Conservation (phyloP, 2,797 vertebrate species). For the Cirrhinus molitorella region DNA sequence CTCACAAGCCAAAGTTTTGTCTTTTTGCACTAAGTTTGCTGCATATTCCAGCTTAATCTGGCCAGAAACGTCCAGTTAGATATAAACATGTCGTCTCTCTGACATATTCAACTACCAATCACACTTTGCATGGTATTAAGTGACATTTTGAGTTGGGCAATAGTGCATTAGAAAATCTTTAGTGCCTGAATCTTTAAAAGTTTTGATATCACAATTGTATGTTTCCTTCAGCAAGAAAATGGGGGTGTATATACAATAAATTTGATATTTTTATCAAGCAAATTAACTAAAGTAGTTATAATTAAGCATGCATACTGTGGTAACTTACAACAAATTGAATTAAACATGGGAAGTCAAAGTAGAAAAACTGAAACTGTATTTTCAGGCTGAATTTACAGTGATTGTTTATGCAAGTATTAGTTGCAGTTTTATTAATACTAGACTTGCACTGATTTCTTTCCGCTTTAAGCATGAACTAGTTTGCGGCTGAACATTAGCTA, state of each 20-base stretch:
- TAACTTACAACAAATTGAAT: not conserved
- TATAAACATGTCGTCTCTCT: not conserved
- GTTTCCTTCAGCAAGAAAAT: not conserved
- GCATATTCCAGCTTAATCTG: slow-evolving; percentile 19
- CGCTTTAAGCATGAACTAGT: not conserved
- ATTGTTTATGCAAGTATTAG: not conserved
- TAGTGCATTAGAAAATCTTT: not conserved
- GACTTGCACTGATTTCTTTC: not conserved
- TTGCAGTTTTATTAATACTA: not conserved
- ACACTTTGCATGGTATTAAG: not conserved
- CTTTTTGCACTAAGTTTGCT: slow-evolving; percentile 1
- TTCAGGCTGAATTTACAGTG: too few species aligned
- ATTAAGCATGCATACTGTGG: not conserved
- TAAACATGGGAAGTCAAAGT: too few species aligned
- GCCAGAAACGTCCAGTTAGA: not conserved
- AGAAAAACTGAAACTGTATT: too few species aligned
- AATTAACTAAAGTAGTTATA: not conserved
- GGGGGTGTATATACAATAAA: not conserved
- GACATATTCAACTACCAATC: not conserved
- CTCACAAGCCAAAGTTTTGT: slow-evolving; percentile 14
- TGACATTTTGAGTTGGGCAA: not conserved
- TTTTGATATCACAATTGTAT: not conserved
- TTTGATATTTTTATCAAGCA: not conserved
- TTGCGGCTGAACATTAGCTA: not conserved
- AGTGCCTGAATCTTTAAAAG: not conserved